phyloP scores from a whole-genome alignment of 1,140 invertebrate species.

The Drosophila saltans region DNA sequence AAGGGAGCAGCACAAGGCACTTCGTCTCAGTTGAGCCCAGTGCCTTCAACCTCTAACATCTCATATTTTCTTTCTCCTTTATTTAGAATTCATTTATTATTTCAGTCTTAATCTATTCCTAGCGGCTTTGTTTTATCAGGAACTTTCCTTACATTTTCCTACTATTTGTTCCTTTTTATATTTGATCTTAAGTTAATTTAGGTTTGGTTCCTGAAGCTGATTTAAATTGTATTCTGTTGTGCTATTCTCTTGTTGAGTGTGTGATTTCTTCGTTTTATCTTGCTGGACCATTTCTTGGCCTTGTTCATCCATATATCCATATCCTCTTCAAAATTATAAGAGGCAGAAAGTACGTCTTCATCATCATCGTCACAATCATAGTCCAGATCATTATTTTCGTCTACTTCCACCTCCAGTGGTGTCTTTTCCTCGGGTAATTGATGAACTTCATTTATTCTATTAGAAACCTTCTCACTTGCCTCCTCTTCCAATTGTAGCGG shows the following conservation, averaged over 20 bases:
- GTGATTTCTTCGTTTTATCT: neutral
- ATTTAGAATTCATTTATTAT: too few relatives aligned
- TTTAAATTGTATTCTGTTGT: neutral
- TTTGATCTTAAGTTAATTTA: too few relatives aligned
- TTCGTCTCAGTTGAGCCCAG: too few relatives aligned
- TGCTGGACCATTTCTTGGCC: conserved; percentile 29
- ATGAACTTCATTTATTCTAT: too few relatives aligned
- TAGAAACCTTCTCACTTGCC: neutral
- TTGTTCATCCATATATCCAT: neutral
- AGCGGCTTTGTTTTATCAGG: too few relatives aligned
- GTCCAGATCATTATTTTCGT: conserved; percentile 27
- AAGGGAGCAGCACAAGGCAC: too few relatives aligned
- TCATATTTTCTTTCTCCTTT: too few relatives aligned
- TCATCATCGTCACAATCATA: conserved; percentile 36
- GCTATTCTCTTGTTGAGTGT: neutral
- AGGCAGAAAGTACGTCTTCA: conserved; percentile 41
- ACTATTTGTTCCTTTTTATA: too few relatives aligned
- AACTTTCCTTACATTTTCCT: too few relatives aligned
- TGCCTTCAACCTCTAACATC: too few relatives aligned
- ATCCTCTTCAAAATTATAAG: neutral
- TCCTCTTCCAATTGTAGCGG: neutral
- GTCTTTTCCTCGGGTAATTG: conserved; percentile 32
- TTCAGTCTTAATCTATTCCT: too few relatives aligned
- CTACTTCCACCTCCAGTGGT: conserved; percentile 16
- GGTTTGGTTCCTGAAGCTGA: neutral